Base-by-base conservation (phyloP, 2,797 vertebrate genomes). In the Garrulus glandarius region DNA sequence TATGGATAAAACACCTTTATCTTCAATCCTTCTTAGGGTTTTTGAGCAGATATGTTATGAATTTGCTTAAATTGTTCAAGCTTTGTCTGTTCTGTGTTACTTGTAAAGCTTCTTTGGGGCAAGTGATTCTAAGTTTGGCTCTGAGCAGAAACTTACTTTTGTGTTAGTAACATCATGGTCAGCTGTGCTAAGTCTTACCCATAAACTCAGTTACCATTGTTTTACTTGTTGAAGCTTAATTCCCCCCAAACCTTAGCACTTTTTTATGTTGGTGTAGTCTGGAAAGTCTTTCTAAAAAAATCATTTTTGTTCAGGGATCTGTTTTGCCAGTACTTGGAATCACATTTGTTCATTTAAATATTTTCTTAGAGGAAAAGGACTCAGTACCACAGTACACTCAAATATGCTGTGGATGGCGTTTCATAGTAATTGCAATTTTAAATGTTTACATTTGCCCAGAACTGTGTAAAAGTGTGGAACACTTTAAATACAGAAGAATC, bases 1-100 rank as follows among this genome's bases (percentile, higher is more conserved):
- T 99, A 97, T 41, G 96, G 32, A 24, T 43, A 88, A 63, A 77
- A 9, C 43, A n/a, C 46, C 55, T 92, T 84, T 39, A 41, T 89
- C 75, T 89, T 53, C 65, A 53, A 13, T 30, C 71, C 30, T 78
- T 57, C 65, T 64, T 78, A 10, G 55, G 43, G 13, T 52, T 86
- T 91, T 59, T 55, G 64, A 86, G 83, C 69, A 69, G 69, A 75
- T 26, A 32, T 64, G 29, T 65, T 89, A 32, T 1, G 6, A 27
- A 11, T 81, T 71, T 71, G 50, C 72, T 95, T 74, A 20, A 53
- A 36, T n/a, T 78, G 37, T 68, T 84, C 46, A 56, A 50, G 29
- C 41, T 90, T 69, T 92, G 39, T 92, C 49, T 77, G n/a, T 49
- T 87, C 64, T 71, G 21, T 76, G 69, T 84, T 86, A 30, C 0